A percentile compares a stretch with the other conserved stretches of the same genome.
These are phyloP conservation scores for Melanocharis versteri DNA, from an alignment of 2,113 vertebrate genomes.

Conservation along the genomic window DNA sequence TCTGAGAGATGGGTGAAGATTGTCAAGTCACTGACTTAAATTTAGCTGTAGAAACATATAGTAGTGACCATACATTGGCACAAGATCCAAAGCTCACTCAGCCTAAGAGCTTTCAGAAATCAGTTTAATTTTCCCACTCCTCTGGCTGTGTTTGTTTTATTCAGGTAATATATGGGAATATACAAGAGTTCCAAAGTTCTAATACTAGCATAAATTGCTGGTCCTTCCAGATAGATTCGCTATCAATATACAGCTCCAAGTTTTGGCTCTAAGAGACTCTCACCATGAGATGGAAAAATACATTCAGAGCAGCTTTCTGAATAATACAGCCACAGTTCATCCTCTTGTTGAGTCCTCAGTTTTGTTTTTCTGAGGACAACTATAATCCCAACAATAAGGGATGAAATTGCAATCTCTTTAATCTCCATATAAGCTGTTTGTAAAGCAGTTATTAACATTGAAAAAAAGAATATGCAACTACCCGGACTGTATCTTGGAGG, in stretches of 20 bases:
- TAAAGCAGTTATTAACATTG: conserved; percentile 32
- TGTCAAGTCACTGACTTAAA: background rate
- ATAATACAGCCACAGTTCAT: background rate
- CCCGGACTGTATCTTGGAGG: background rate
- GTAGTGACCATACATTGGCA: background rate
- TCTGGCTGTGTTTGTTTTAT: background rate
- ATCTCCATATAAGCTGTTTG: conserved; percentile 46
- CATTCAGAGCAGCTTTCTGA: background rate
- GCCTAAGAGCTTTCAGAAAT: background rate
- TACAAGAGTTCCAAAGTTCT: background rate
- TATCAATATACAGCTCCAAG: background rate
- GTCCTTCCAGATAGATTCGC: background rate
- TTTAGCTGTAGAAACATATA: background rate
- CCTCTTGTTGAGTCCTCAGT: background rate
- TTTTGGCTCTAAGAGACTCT: background rate
- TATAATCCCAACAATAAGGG: conserved; percentile 31
- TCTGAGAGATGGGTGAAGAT: background rate
- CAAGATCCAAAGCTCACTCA: background rate
- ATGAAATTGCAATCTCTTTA: conserved; percentile 45
- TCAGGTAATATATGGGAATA: background rate
- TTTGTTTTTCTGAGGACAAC: conserved; percentile 34
- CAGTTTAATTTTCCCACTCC: background rate
- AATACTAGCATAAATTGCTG: background rate
- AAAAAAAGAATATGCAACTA: background rate
- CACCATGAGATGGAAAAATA: background rate